phyloP scores from a whole-genome alignment of 2,888 invertebrate species.

The Habrosyne pyritoides region DNA sequence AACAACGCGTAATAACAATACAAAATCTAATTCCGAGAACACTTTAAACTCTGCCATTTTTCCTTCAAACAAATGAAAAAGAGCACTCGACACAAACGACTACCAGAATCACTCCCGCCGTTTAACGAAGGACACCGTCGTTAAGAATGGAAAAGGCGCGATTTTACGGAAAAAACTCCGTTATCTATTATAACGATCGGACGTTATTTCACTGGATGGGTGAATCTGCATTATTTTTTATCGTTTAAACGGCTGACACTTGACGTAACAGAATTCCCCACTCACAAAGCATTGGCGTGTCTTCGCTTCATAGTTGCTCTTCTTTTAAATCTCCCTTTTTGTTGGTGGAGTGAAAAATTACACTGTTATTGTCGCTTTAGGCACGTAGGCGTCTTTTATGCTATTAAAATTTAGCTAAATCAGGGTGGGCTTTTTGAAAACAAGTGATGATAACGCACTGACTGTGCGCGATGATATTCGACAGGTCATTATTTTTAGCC shows the following conservation, averaged over 20 bases:
- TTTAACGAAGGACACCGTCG: conserved; percentile 69
- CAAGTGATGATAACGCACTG: too few species aligned
- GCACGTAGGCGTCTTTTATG: conserved; percentile 16
- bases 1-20: conserved; percentile 58
- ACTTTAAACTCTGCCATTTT: conserved; percentile 50
- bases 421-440: conserved; percentile 15
- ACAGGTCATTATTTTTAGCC: neutral
- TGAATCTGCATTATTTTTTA: conserved; percentile 81
- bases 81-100: conserved; percentile 66
- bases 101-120: conserved; percentile 74
- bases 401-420: conserved; percentile 33
- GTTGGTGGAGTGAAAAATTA: conserved; percentile 61
- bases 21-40: conserved; percentile 52
- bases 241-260: conserved; percentile 65
- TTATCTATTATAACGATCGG: conserved; percentile 74
- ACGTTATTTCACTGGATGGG: conserved; percentile 59
- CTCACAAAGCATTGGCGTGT: conserved; percentile 51
- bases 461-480: neutral
- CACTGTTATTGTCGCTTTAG: conserved; percentile 51
- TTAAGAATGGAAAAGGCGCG: conserved; percentile 65
- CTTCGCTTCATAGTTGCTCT: conserved; percentile 59
- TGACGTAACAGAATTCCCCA: conserved; percentile 60
- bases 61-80: conserved; percentile 64
- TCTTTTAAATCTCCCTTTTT: conserved; percentile 32
- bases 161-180: conserved; percentile 74